Percentiles rank a stretch among this genome's conserved stretches.
phyloP scores from a whole-genome alignment of 1,140 invertebrate genomes.

The Brachystomella parvula region DNA sequence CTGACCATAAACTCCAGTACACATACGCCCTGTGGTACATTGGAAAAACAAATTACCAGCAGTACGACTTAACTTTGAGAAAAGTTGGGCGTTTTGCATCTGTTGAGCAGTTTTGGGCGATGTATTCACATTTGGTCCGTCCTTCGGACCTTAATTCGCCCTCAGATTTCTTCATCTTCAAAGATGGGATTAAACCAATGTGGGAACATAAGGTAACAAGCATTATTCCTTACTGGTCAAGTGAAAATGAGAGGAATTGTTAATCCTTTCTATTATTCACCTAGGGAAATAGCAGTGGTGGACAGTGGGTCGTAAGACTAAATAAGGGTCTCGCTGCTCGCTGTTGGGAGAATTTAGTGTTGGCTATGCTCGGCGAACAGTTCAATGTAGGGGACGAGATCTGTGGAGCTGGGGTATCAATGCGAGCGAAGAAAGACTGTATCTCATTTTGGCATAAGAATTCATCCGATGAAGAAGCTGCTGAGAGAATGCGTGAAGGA shows the following conservation, averaged over 20 bases:
- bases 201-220: conserved; percentile 67
- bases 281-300: conserved; percentile 35
- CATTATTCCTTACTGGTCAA: too few species aligned
- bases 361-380: conserved; percentile 96
- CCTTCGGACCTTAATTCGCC: conserved; percentile 77
- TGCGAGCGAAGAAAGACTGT: conserved; percentile 93
- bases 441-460: conserved; percentile 97
- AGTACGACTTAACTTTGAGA: conserved; percentile 53
- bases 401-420: conserved; percentile 92
- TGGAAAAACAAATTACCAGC: conserved; percentile 39
- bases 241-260: conserved; percentile 1
- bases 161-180: conserved; percentile 95
- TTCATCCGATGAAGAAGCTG: conserved; percentile 76
- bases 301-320: conserved; percentile 35
- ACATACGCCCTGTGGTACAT: conserved; percentile 37
- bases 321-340: conserved; percentile 89
- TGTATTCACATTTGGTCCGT: conserved; percentile 80
- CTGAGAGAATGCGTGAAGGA: conserved; percentile 85
- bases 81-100: conserved; percentile 75
- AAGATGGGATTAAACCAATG: conserved; percentile 96
- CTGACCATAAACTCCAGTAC: conserved; percentile 31
- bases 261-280: conserved; percentile 1
- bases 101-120: conserved; percentile 95
- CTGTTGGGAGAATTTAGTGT: conserved; percentile 96
- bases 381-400: conserved; percentile 99